Conservation (phyloP, 2,888 invertebrate species). For the Drosophila merina region DNA sequence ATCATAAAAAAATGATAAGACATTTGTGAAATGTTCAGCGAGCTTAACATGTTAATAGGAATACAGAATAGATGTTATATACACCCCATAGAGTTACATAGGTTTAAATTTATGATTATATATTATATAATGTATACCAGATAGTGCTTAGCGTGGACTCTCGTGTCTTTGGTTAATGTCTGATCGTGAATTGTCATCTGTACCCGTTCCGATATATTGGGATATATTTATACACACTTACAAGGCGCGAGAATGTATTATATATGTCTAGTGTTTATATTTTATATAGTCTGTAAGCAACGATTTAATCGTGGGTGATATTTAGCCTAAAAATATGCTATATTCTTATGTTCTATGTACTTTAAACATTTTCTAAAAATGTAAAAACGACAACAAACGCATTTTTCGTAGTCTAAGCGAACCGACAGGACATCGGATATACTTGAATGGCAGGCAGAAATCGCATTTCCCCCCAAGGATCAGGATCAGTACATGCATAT, state of each 20-base stretch:
- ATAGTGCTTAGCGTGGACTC: constrained; percentile 63
- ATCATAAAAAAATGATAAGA: neutral
- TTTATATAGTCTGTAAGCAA: constrained; percentile 77
- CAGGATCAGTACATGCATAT: constrained; percentile 34
- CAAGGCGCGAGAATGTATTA: constrained; percentile 65
- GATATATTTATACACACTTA: constrained; percentile 49
- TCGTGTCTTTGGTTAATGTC: constrained; percentile 72
- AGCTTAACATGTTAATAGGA: constrained; percentile 40
- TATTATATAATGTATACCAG: constrained; percentile 34
- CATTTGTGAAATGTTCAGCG: constrained; percentile 56
- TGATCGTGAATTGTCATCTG: constrained; percentile 60
- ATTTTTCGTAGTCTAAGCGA: constrained; percentile 50
- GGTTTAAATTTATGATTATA: constrained; percentile 39
- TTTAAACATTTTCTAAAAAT: constrained; percentile 79
- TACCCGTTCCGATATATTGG: constrained; percentile 16
- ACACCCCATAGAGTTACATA: constrained; percentile 30
- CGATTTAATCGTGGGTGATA: constrained; percentile 84
- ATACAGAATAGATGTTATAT: constrained; percentile 50
- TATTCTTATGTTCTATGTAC: constrained; percentile 79
- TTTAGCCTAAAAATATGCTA: constrained; percentile 82
- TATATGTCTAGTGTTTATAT: constrained; percentile 74
- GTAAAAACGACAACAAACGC: constrained; percentile 50
- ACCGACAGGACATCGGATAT: neutral
- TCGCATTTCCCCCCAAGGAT: constrained; percentile 53
- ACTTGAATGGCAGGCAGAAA: constrained; percentile 25